Conservation (phyloP, 2,888 invertebrate genomes). For the Trichogramma evanescens region DNA sequence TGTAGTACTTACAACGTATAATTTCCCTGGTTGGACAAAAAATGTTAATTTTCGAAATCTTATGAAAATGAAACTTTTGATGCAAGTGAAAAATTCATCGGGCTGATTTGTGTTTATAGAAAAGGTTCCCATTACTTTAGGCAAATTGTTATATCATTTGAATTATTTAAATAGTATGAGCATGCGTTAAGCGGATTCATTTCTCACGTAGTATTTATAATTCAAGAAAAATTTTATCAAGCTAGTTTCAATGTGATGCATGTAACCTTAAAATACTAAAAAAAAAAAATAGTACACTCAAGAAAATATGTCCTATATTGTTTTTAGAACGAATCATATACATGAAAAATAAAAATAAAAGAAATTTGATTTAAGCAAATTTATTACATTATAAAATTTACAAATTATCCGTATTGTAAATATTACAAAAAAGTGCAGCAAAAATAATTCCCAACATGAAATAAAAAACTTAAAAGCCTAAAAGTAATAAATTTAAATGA, state of each 20-base stretch:
- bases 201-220: neutral
- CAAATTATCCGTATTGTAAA: neutral
- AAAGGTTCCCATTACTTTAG: no score
- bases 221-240: neutral
- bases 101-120: no score
- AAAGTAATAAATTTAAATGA: no score
- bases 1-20: no score
- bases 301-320: slow-evolving; percentile 9
- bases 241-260: slow-evolving; percentile 3
- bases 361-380: slow-evolving; percentile 5
- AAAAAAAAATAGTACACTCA: slow-evolving; percentile 7
- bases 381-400: neutral
- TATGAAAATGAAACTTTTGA: no score
- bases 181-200: slow-evolving; percentile 2
- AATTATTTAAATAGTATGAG: neutral
- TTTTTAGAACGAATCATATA: slow-evolving; percentile 5
- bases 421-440: neutral
- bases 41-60: no score
- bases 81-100: no score
- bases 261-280: neutral
- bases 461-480: no score
- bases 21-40: no score
- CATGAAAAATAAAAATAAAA: slow-evolving; percentile 3
- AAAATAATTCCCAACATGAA: no score
- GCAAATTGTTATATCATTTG: neutral